Evolutionary conservation across 2,797 vertebrate genomes (phyloP).

Genomic region (Chloroceryle amazona): DNA sequence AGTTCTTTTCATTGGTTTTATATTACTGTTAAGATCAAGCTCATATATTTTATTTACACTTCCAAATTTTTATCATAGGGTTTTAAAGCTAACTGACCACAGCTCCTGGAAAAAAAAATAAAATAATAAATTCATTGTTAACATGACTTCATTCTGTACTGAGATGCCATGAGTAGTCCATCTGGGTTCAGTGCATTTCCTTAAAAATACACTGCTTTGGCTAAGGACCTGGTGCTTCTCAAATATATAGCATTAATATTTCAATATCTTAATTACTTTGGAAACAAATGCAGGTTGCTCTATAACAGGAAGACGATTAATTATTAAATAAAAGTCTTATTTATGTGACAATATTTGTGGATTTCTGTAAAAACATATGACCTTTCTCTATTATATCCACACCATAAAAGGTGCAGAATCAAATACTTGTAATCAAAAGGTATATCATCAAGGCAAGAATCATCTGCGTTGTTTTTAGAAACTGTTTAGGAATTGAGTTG

Average conservation of each 20-base stretch:
- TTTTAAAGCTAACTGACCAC: neutral
- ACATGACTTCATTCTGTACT: neutral
- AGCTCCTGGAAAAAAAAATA: neutral
- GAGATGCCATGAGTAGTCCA: neutral
- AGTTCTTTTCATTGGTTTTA: neutral
- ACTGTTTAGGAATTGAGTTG: neutral
- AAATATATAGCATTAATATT: neutral
- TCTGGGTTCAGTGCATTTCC: neutral
- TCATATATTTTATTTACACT: neutral
- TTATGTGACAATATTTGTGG: neutral
- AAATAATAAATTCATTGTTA: neutral
- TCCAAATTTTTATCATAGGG: neutral
- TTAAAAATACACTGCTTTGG: neutral
- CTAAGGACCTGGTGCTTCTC: neutral
- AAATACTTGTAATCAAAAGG: neutral
- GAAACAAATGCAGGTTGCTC: neutral
- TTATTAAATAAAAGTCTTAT: neutral
- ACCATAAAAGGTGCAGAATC: neutral
- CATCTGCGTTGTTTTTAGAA: neutral
- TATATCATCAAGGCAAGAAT: neutral
- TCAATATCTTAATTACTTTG: neutral
- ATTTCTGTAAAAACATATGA: neutral
- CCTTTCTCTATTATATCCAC: neutral
- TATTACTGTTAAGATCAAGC: neutral
- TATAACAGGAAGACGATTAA: neutral